Conservation (phyloP, 1,140 invertebrate species). For the Macrocentrus cingulum region DNA sequence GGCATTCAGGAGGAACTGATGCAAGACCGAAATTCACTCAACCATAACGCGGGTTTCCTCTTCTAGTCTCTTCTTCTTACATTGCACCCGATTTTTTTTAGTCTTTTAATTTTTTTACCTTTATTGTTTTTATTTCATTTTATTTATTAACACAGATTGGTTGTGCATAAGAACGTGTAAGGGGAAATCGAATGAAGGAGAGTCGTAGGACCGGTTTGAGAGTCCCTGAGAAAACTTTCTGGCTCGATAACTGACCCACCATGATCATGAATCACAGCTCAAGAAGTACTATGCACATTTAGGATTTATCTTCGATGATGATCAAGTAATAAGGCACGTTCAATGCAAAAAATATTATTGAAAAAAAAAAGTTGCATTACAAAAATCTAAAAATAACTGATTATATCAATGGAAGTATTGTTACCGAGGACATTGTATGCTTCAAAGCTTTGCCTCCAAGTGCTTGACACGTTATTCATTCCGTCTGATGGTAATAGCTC, state of each 20-base stretch:
- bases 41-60: slow-evolving; percentile 11
- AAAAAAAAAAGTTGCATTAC: too few species aligned
- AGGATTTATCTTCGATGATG: not conserved
- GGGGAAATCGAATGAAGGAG: not conserved
- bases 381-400: too few species aligned
- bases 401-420: too few species aligned
- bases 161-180: not conserved
- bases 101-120: not conserved
- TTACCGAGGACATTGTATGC: too few species aligned
- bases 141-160: slow-evolving; percentile 1
- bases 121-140: not conserved
- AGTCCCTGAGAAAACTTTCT: slow-evolving; percentile 3
- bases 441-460: too few species aligned
- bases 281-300: not conserved
- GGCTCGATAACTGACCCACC: not conserved
- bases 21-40: slow-evolving; percentile 21
- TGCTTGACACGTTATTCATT: too few species aligned
- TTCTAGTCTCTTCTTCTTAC: too few species aligned
- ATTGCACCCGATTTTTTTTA: slow-evolving; percentile 1
- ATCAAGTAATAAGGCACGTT: too few species aligned
- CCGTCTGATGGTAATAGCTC: not conserved
- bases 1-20: slow-evolving; percentile 18
- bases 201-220: slow-evolving; percentile 10
- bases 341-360: too few species aligned
- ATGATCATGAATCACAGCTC: not conserved